Percentiles rank a stretch among this genome's conserved stretches.
Evolutionary conservation across 1,140 invertebrate species (phyloP).

Genomic region (Mactra quadrangularis): DNA sequence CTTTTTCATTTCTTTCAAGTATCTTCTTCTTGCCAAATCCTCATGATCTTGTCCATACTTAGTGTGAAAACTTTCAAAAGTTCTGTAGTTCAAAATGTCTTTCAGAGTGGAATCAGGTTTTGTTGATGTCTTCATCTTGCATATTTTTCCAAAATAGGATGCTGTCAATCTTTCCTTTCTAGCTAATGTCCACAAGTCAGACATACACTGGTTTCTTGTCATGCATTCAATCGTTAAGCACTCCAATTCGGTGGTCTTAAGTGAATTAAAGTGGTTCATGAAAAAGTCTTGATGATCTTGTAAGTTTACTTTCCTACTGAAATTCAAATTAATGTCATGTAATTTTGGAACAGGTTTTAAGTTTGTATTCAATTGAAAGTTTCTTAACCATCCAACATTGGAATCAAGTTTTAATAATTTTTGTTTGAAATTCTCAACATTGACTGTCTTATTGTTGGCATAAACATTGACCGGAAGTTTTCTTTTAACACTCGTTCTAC

Average conservation of each 20-base stretch:
- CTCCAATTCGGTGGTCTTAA: no score
- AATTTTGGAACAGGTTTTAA: neutral
- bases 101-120: conserved; percentile 1
- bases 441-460: neutral
- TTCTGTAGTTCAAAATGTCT: neutral
- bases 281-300: no score
- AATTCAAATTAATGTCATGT: neutral
- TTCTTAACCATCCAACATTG: conserved; percentile 6
- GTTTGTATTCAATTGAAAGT: conserved; percentile 16
- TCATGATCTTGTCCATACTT: conserved; percentile 32
- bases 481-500: neutral
- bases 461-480: neutral
- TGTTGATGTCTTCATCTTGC: neutral
- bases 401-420: neutral
- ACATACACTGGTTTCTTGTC: neutral
- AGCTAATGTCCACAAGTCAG: neutral
- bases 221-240: conserved; percentile 1
- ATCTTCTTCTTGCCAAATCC: conserved; percentile 13
- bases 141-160: conserved; percentile 31
- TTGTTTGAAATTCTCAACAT: neutral
- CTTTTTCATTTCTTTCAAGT: neutral
- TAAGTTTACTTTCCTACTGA: neutral
- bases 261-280: no score
- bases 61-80: neutral
- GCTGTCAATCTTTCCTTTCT: conserved; percentile 11